Conservation (phyloP, 2,113 vertebrate genomes). For the Burhinus bistriatus region DNA sequence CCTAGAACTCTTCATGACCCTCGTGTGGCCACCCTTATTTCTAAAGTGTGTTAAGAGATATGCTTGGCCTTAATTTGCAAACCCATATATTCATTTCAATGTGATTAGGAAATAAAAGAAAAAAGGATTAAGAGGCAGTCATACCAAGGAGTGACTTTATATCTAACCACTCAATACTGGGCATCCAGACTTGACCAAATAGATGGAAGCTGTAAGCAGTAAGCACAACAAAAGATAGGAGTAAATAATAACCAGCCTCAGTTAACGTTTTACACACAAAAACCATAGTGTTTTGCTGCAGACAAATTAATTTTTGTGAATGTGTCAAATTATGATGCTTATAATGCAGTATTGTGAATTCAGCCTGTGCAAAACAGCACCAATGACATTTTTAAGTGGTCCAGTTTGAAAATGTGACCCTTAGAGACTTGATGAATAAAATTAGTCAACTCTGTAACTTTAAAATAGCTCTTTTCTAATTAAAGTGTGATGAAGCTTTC, state of each 20-base stretch:
- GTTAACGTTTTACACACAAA: neutral
- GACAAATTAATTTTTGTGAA: neutral
- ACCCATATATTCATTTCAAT: neutral
- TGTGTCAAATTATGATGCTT: neutral
- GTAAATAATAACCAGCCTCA: neutral
- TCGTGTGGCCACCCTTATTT: accelerated
- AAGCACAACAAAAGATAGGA: neutral
- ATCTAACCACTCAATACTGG: neutral
- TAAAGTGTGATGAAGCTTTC: slow-evolving; percentile 67
- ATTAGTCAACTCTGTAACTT: slow-evolving; percentile 63
- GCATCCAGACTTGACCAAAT: neutral
- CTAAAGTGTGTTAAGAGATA: no score
- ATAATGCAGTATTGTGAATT: neutral
- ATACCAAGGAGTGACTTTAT: neutral
- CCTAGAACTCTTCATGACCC: neutral
- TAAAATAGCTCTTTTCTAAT: slow-evolving; percentile 70
- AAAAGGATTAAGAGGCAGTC: neutral
- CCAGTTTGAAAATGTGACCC: slow-evolving; percentile 51
- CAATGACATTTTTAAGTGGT: slow-evolving; percentile 45
- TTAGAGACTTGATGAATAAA: slow-evolving; percentile 54
- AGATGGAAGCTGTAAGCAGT: neutral
- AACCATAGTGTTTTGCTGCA: neutral
- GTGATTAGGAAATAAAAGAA: neutral
- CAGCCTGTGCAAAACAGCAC: slow-evolving; percentile 9
- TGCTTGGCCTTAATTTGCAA: neutral